Percentiles rank a stretch among this genome's conserved stretches.
Conservation (phyloP, 2,888 invertebrate species). For the Zygogramma bicolorata region DNA sequence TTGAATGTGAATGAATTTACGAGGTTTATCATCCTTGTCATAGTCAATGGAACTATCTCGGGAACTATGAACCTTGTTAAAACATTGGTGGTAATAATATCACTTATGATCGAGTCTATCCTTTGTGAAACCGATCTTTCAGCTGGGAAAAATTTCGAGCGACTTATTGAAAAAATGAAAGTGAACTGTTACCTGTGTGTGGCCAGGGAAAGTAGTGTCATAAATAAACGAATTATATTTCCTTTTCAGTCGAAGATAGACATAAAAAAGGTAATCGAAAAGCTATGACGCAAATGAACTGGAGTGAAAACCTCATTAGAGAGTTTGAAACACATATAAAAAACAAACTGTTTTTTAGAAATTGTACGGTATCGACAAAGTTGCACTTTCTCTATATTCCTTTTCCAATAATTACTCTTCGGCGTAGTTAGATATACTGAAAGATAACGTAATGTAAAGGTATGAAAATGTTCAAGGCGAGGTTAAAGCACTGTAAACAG, state of each 20-base stretch:
- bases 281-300: background rate
- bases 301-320: slow-evolving; percentile 2
- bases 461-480: too few relatives aligned
- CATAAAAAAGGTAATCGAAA: background rate
- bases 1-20: too few relatives aligned
- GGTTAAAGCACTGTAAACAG: too few relatives aligned
- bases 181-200: background rate
- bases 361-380: background rate
- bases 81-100: too few relatives aligned
- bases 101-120: too few relatives aligned
- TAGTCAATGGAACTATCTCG: too few relatives aligned
- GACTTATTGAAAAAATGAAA: background rate
- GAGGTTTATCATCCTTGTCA: too few relatives aligned
- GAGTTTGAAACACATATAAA: background rate
- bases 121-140: too few relatives aligned
- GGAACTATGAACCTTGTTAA: too few relatives aligned
- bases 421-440: background rate
- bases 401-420: background rate
- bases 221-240: background rate
- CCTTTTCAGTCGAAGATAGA: background rate
- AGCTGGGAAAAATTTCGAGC: too few relatives aligned
- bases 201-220: background rate
- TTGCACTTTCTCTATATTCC: background rate
- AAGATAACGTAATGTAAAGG: too few relatives aligned
- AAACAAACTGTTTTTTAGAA: background rate